Conservation (phyloP, 2,797 vertebrate species). For the Kryptopterus vitreolus region DNA sequence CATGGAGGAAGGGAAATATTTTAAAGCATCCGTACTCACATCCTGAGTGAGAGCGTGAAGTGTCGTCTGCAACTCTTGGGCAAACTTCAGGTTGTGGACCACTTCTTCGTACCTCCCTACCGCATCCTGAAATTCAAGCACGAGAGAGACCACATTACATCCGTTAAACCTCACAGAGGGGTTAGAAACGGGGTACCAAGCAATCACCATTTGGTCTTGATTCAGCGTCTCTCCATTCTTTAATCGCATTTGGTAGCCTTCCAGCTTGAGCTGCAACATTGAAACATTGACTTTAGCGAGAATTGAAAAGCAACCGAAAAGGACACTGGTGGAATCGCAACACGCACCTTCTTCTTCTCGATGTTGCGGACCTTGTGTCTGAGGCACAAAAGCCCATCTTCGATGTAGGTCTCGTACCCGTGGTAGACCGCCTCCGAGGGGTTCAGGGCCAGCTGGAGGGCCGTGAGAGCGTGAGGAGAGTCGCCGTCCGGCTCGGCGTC, state of each 20-base stretch:
- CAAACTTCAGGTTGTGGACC: conserved; percentile 88
- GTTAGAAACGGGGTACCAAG: background rate
- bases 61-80: conserved; percentile 89
- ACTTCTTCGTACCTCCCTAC: conserved; percentile 92
- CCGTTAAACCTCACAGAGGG: background rate
- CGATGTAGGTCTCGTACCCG: conserved; percentile 90
- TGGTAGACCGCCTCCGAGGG: conserved; percentile 73
- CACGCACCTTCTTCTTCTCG: conserved; percentile 93
- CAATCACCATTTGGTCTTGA: conserved; percentile 87
- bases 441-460: conserved; percentile 65
- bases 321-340: too few species aligned
- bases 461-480: conserved; percentile 63
- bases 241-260: conserved; percentile 86
- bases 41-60: conserved; percentile 87
- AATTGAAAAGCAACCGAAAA: background rate
- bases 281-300: background rate
- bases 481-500: conserved; percentile 62
- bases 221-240: conserved; percentile 83
- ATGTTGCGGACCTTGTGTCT: conserved; percentile 97
- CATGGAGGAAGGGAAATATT: background rate
- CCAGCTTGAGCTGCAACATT: conserved; percentile 82
- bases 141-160: background rate
- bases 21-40: conserved; percentile 70
- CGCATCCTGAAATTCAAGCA: conserved; percentile 74
- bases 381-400: conserved; percentile 93